Conservation (phyloP, 1,140 invertebrate species). For the Drosophila dunni region DNA sequence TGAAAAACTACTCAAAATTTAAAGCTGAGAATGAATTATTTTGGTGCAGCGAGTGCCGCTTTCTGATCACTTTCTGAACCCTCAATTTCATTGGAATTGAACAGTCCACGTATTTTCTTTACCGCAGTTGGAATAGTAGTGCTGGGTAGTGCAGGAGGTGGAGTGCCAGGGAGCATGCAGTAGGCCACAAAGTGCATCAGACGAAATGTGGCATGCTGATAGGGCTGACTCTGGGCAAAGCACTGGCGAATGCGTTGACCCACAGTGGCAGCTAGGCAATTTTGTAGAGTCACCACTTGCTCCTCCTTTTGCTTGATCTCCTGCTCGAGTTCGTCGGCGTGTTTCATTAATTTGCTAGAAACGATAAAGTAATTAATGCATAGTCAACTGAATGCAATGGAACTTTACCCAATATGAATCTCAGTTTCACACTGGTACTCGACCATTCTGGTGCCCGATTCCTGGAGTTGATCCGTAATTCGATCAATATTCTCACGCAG, state of each 20-base stretch:
- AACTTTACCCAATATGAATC: constrained; percentile 31
- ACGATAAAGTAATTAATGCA: neutral
- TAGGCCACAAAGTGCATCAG: constrained; percentile 71
- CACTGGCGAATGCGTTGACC: constrained; percentile 69
- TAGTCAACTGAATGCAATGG: neutral
- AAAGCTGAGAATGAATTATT: neutral
- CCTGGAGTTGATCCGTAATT: constrained; percentile 13
- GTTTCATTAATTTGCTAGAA: constrained; percentile 45
- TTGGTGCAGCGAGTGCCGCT: neutral
- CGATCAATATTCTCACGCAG: constrained; percentile 27
- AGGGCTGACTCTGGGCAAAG: constrained; percentile 49
- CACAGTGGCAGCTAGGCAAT: constrained; percentile 71
- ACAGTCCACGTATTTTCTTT: constrained; percentile 33
- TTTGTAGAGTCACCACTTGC: constrained; percentile 55
- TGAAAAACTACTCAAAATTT: constrained; percentile 4
- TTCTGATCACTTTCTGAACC: neutral
- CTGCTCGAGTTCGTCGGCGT: constrained; percentile 30
- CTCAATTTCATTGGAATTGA: constrained; percentile 19
- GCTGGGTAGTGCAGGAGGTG: constrained; percentile 35
- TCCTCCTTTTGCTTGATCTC: constrained; percentile 40
- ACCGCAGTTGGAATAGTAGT: constrained; percentile 41
- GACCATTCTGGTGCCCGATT: neutral
- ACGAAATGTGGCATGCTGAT: constrained; percentile 64
- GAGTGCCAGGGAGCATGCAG: constrained; percentile 65
- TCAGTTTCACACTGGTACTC: constrained; percentile 42